These are phyloP conservation scores for Drosophila meridiana DNA, from an alignment of 2,888 invertebrate species.

Conservation along the genomic window DNA sequence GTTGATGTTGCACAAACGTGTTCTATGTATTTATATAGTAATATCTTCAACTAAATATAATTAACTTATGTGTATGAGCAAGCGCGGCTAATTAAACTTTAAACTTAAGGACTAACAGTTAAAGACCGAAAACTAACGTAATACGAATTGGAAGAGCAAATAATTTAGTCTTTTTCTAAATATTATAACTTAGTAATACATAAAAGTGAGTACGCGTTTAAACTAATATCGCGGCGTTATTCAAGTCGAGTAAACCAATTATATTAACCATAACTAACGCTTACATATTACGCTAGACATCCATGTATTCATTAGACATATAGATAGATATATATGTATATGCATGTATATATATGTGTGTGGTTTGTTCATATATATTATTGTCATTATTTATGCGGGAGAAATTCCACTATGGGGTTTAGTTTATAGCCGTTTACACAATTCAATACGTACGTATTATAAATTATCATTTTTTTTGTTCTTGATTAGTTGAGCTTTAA, in stretches of 20 bases:
- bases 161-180: constrained; percentile 75
- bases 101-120: constrained; percentile 57
- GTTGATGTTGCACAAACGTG: constrained; percentile 45
- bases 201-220: constrained; percentile 40
- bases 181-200: constrained; percentile 62
- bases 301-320: constrained; percentile 32
- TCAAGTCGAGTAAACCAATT: constrained; percentile 34
- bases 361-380: constrained; percentile 70
- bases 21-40: constrained; percentile 14
- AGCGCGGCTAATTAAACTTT: constrained; percentile 77
- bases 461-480: constrained; percentile 31
- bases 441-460: constrained; percentile 29
- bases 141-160: constrained; percentile 76
- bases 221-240: constrained; percentile 74
- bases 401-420: constrained; percentile 76
- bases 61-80: constrained; percentile 76
- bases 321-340: constrained; percentile 21
- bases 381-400: constrained; percentile 81
- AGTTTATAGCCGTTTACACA: constrained; percentile 46
- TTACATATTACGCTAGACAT: constrained; percentile 71
- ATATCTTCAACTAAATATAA: constrained; percentile 17
- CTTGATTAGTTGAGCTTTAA: constrained; percentile 30
- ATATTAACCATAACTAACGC: constrained; percentile 54
- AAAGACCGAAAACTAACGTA: constrained; percentile 54
- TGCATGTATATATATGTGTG: constrained; percentile 43